Conservation (phyloP, 2,113 vertebrate genomes). For the Hoplias malabaricus region DNA sequence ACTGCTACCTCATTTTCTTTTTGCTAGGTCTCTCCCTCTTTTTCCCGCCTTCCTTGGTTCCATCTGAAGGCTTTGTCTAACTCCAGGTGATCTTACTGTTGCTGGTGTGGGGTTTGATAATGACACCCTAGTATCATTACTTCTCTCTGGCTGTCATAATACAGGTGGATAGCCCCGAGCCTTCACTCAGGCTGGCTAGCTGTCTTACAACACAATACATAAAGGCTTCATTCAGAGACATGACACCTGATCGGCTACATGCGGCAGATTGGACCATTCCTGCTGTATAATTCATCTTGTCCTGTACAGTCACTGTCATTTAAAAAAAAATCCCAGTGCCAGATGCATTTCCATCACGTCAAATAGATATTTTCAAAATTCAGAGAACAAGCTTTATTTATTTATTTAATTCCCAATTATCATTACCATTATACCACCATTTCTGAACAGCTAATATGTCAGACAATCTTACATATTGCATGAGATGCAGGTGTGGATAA, state of each 20-base stretch:
- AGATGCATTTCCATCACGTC: too few relatives aligned
- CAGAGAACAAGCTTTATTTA: too few relatives aligned
- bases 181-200: background rate
- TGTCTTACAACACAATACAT: constrained; percentile 1
- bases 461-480: too few relatives aligned
- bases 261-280: background rate
- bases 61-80: constrained; percentile 31
- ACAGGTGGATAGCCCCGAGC: constrained; percentile 45
- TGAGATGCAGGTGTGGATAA: too few relatives aligned
- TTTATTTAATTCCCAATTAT: too few relatives aligned
- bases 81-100: constrained; percentile 40
- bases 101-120: constrained; percentile 37
- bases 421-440: too few relatives aligned
- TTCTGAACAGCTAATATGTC: too few relatives aligned
- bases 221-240: background rate
- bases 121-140: constrained; percentile 36
- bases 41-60: constrained; percentile 17
- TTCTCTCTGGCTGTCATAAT: constrained; percentile 30
- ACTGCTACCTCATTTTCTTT: constrained; percentile 32
- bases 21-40: background rate
- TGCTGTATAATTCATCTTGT: background rate
- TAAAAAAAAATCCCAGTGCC: too few relatives aligned
- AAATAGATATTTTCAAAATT: too few relatives aligned
- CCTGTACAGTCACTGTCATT: background rate
- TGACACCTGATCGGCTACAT: background rate